phyloP scores from a whole-genome alignment of 2,113 vertebrate genomes.

The Rhodinocichla rosea region DNA sequence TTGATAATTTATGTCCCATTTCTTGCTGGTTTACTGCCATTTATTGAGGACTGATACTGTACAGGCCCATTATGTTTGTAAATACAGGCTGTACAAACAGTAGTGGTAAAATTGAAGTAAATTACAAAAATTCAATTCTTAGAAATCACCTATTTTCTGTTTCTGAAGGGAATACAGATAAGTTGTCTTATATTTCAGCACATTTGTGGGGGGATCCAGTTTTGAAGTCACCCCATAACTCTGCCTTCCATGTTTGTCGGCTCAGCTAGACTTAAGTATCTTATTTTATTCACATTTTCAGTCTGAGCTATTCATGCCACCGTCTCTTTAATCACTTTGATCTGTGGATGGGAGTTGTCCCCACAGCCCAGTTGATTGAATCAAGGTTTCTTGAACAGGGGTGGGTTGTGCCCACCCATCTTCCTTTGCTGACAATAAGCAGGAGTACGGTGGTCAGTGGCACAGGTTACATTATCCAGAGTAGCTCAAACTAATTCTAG shows the following conservation, averaged over 20 bases:
- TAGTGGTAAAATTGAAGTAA: not conserved
- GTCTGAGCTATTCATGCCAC: accelerated
- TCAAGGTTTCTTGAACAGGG: not conserved
- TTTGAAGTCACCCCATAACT: accelerated
- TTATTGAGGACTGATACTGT: not conserved
- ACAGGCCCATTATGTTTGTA: not conserved
- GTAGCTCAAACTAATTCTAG: not conserved
- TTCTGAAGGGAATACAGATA: not conserved
- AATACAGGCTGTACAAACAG: not conserved
- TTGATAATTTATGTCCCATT: not conserved
- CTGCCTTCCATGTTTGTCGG: not conserved
- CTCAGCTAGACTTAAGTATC: not conserved
- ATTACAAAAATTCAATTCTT: not conserved
- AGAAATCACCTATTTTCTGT: accelerated
- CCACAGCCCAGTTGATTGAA: not conserved
- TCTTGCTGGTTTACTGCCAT: accelerated
- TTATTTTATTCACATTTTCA: not conserved
- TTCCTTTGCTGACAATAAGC: not conserved
- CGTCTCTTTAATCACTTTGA: not conserved
- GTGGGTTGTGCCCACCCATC: accelerated
- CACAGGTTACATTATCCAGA: not conserved
- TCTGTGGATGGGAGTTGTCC: not conserved
- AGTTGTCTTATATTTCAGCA: not conserved
- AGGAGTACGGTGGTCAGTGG: not conserved
- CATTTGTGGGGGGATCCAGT: accelerated